Evolutionary conservation across 2,888 invertebrate species (phyloP).

Genomic region (Trissonchulus latispiculum): DNA sequence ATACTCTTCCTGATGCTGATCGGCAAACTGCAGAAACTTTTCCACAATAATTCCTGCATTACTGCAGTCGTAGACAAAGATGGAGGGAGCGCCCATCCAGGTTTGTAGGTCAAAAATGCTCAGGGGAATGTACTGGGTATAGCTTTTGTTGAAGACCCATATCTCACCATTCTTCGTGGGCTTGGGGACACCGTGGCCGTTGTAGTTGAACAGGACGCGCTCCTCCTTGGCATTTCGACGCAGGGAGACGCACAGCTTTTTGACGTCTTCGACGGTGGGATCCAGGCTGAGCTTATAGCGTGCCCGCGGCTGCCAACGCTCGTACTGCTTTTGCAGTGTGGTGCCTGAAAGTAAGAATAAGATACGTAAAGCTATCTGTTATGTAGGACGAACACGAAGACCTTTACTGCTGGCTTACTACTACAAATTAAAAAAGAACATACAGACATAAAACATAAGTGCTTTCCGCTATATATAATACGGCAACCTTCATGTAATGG

Average conservation of each 20-base stretch:
- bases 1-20: constrained; percentile 74
- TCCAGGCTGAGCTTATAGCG: constrained; percentile 76
- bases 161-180: constrained; percentile 97
- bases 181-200: constrained; percentile 96
- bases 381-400: too few species aligned
- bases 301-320: constrained; percentile 95
- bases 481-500: too few species aligned
- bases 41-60: constrained; percentile 94
- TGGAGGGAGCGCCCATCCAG: constrained; percentile 98
- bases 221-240: constrained; percentile 95
- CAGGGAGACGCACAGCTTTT: constrained; percentile 85
- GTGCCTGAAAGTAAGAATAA: too few species aligned
- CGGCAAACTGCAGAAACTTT: constrained; percentile 63
- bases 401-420: too few species aligned
- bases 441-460: too few species aligned
- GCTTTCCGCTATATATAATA: too few species aligned
- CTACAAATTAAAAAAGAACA: too few species aligned
- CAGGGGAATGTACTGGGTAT: constrained; percentile 97
- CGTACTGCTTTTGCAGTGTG: constrained; percentile 87
- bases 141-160: constrained; percentile 92
- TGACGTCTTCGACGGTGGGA: constrained; percentile 94
- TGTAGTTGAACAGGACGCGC: constrained; percentile 94
- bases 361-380: too few species aligned
- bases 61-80: constrained; percentile 98
- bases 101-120: constrained; percentile 95